A percentile compares a stretch with the other conserved stretches of the same genome.
Conservation (phyloP, 1,140 invertebrate species). For the Cardiocondyla obscurior region DNA sequence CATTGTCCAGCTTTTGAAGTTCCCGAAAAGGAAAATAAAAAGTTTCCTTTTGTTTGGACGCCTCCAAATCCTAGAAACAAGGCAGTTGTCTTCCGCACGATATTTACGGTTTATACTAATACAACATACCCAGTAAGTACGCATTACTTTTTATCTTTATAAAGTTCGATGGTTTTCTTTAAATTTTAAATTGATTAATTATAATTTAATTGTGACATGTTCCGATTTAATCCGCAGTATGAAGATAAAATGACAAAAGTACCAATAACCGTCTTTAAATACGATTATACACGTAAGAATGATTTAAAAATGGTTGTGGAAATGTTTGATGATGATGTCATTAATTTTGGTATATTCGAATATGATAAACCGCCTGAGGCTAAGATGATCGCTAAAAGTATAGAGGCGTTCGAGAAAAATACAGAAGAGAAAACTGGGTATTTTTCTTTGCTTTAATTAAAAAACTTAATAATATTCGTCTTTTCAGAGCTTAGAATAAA, state of each 20-base stretch:
- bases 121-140: conserved; percentile 76
- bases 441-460: conserved; percentile 4
- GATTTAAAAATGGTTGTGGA: conserved; percentile 79
- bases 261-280: conserved; percentile 82
- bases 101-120: conserved; percentile 78
- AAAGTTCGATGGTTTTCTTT: neutral
- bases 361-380: conserved; percentile 79
- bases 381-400: conserved; percentile 77
- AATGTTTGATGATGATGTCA: conserved; percentile 77
- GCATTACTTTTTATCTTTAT: neutral
- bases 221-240: conserved; percentile 71
- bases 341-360: conserved; percentile 81
- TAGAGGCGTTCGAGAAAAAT: conserved; percentile 78
- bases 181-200: conserved; percentile 2
- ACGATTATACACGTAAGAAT: conserved; percentile 78
- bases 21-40: conserved; percentile 71
- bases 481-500: neutral
- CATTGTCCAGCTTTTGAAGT: conserved; percentile 75
- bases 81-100: conserved; percentile 72
- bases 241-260: conserved; percentile 77
- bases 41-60: conserved; percentile 78
- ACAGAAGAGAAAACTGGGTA: conserved; percentile 77
- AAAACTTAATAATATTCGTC: neutral
- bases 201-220: conserved; percentile 1
- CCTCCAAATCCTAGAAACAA: conserved; percentile 80